Conservation (phyloP, 2,113 vertebrate genomes). For the Mustela lutreola region DNA sequence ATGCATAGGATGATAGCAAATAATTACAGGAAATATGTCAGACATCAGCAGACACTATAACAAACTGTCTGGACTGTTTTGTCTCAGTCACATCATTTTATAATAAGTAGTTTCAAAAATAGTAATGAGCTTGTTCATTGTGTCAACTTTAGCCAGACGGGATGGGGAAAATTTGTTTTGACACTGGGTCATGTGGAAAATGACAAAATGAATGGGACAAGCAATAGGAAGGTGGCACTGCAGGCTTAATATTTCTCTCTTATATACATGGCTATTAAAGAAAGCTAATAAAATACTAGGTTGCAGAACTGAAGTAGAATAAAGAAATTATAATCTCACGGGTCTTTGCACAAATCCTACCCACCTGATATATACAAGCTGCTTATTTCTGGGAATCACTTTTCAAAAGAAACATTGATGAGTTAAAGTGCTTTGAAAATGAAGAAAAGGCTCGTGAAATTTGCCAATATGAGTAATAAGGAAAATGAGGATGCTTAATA, state of each 20-base stretch:
- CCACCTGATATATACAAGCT: background rate
- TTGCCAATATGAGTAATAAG: background rate
- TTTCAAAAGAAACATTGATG: background rate
- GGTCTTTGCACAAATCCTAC: background rate
- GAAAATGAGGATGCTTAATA: background rate
- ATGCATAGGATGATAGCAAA: background rate
- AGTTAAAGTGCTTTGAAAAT: background rate
- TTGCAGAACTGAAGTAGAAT: background rate
- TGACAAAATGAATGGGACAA: background rate
- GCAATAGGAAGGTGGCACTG: background rate
- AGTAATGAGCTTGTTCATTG: background rate
- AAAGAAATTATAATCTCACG: background rate
- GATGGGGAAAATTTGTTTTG: background rate
- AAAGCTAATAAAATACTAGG: background rate
- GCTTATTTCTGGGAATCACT: background rate
- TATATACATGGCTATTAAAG: background rate
- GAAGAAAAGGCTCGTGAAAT: background rate
- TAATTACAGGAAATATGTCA: background rate
- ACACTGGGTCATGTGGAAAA: background rate
- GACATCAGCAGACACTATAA: background rate
- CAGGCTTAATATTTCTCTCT: background rate
- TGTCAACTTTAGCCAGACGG: background rate
- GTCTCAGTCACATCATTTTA: background rate
- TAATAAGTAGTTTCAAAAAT: conserved; percentile 19
- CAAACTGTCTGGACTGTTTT: background rate